phyloP scores from a whole-genome alignment of 2,888 invertebrate genomes.

The Hermaeophaga mercurialis region DNA sequence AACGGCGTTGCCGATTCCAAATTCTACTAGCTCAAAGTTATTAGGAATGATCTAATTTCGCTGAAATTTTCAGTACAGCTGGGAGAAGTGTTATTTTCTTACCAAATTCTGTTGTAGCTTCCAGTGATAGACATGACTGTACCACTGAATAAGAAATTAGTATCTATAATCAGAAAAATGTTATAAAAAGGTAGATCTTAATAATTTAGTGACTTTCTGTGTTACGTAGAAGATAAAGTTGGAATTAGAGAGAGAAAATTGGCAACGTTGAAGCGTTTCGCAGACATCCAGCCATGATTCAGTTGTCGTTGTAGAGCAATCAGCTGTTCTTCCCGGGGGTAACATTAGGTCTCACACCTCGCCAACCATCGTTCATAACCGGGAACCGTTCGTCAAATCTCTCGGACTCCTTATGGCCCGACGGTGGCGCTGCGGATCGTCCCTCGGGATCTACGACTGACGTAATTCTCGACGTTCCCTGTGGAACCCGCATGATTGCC shows the following conservation, averaged over 20 bases:
- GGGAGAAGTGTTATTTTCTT: too few relatives aligned
- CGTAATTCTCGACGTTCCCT: conserved; percentile 56
- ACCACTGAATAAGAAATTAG: too few relatives aligned
- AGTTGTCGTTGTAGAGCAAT: conserved; percentile 53
- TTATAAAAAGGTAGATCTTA: too few relatives aligned
- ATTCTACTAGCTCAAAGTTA: too few relatives aligned
- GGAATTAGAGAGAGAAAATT: too few relatives aligned
- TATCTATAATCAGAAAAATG: too few relatives aligned
- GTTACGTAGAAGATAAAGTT: too few relatives aligned
- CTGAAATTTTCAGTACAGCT: too few relatives aligned
- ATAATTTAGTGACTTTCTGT: too few relatives aligned
- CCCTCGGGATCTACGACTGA: conserved; percentile 50
- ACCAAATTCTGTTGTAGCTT: too few relatives aligned
- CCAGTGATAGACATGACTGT: too few relatives aligned
- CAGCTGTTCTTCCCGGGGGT: conserved; percentile 52
- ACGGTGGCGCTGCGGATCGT: conserved; percentile 32
- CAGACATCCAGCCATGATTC: conserved; percentile 42
- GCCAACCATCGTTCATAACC: conserved; percentile 50
- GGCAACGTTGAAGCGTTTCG: neutral
- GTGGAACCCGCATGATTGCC: conserved; percentile 55
- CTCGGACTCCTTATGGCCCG: conserved; percentile 48
- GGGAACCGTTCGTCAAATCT: conserved; percentile 46
- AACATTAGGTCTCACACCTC: conserved; percentile 54
- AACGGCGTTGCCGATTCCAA: conserved; percentile 14
- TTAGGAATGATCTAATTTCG: too few relatives aligned